Evolutionary conservation across 2,888 invertebrate species (phyloP), one percentile per base, ranked within the genome.

Genomic region (Leptopterna dolabrata): DNA sequence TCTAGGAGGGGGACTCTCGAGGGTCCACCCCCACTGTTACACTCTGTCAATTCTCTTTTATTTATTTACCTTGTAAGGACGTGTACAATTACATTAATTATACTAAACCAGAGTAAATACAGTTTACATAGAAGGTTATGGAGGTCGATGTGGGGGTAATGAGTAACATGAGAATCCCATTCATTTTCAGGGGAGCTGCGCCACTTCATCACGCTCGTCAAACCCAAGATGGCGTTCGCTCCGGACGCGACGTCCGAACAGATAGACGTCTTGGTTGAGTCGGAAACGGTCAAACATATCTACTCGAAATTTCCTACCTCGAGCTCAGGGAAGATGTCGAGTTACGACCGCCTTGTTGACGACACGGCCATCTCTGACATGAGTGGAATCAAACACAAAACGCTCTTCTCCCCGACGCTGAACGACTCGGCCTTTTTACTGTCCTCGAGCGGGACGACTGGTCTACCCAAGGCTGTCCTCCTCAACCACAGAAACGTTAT

Each of bases 401-500:
- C 81, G 19, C 19, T 47, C 24, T 71, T 91, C 16, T 90, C 90
- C n/a, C 87, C 90, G 19, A 91, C 81, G 24, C 78, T 78, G 2
- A 86, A 83, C 55, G 85, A 89, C 11, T 88, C 89, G 27, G 89
- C 88, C 51, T 82, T 95, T 36, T 92, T 97, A 90, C 96, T 96
- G 0, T 97, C 95, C 91, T 97, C 97, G 1, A 97, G 97, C 91
- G 96, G 96, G 0, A 97, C 97, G 0, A 97, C 97, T 0, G 97
- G 97, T 0, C 89, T 95, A 85, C 95, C 96, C 0, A 96, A 96
- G 92, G 96, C 95, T 3, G 96, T 96, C 0, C 93, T 94, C 90
- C 92, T 96, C 0, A 93, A 94, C 0, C 94, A 95, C 91, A 90
- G 73, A 2, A 88, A 88, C n/a, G 4, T 88, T 9, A 76, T 88